Evolutionary conservation across 92 coral and sea anemone genomes (phyloP), one percentile per base, ranked within the genome.

Genomic region (Micromussa lordhowensis): DNA sequence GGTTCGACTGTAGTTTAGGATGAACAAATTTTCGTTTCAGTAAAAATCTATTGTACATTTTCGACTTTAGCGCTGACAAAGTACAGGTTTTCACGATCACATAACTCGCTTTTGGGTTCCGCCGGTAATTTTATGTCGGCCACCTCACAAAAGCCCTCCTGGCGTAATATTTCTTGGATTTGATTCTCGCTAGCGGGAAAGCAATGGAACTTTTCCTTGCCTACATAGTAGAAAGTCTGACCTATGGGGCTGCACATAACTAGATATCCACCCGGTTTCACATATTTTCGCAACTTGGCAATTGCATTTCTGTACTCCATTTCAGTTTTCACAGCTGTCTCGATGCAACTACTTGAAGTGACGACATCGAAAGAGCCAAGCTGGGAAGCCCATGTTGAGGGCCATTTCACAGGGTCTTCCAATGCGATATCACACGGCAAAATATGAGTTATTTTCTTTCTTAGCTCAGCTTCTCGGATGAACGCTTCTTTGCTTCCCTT

Each of bases 361-460:
- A 93, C 91, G 15, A 93, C 92, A 87, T 93, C 96, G 88, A 91
- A 93, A 57, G n/a, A 30, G 49, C 16, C 69, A 3, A 26, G 51
- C 48, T 84, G 80, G 15, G 80, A 22, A 35, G 35, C 8, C 85
- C 85, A 81, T 15, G 88, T 12, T 18, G 80, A 22, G 36, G 88
- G 88, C 88, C 88, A 84, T 75, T 72, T 58, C 31, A 84, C 81
- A 19, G 81, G 88, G 70, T 84, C 80, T 24, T 84, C 80, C 88
- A 36, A 31, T 1, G 24, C 80, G 5, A 84, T 88, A 87, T 91
- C 93, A 83, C 96, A 86, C 1, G 96, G 84, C 30, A 92, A 68
- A 72, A 94, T 55, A n/a, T 84, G 90, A 29, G 74, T 81, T 15
- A 94, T 75, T 77, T 94, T 91, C 29, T 49, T 58, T 40, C 91